Base-by-base conservation (phyloP, 2,888 invertebrate species). In the Lasioglossum marginatum region DNA sequence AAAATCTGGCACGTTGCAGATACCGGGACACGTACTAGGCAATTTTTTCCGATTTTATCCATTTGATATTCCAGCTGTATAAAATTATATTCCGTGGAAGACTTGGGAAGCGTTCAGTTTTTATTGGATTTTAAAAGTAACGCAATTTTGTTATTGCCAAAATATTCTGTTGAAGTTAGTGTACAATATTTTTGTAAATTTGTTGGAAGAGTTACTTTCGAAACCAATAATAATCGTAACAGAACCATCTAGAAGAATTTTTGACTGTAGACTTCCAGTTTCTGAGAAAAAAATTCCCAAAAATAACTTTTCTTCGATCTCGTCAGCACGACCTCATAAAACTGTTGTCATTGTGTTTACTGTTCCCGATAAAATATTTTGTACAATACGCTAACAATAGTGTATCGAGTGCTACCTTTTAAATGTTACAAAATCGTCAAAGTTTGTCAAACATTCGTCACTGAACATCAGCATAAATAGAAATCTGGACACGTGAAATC, bases 1-100 rank as follows among this genome's bases (percentile, higher is more conserved):
- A 27, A 63, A 63, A 63, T 63, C 60, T 63, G 60, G 27, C 60
- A 63, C 27, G 60, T 63, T 63, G 16, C 60, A 63, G 60, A 31
- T n/a, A 63, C 27, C 60, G 14, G 60, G 27, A 63, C 60, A 63
- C n/a, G 60, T 31, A 71, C 37, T 40, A 40, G 71, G 23, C 71
- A n/a, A 40, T 71, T 71, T 71, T 40, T 71, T 71, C 40, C 37
- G 60, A 16, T 63, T 63, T 31, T 27, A 31, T 63, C 2, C 60
- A 31, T 63, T 63, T 63, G 27, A 27, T 14, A 63, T 63, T 63
- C 60, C 27, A 16, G 16, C 27, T 63, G 27, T 31, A 63, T 27
- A 14, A 63, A 63, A 63, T 63, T 63, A 27, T 16, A 16, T 31
- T 63, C 27, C 5, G 27, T 2, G 27, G 60, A 60, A 14, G 27